phyloP scores from a whole-genome alignment of 2,113 vertebrate species.

The Barnardius zonarius region DNA sequence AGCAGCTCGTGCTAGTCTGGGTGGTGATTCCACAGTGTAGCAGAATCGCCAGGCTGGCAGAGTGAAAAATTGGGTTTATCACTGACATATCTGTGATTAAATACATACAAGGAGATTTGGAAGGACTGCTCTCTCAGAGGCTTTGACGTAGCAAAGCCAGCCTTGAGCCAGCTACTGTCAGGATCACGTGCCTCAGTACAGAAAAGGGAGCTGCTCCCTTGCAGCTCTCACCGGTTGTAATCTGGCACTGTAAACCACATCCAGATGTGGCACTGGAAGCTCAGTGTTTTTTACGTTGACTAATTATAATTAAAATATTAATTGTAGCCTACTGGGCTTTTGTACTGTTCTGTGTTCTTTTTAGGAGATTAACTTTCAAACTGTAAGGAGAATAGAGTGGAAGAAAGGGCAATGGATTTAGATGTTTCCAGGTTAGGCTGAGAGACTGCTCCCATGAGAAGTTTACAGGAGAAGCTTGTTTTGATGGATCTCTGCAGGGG shows the following conservation, averaged over 20 bases:
- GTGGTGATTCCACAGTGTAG: not conserved
- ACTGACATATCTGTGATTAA: not conserved
- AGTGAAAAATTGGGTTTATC: not conserved
- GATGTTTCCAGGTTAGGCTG: slow-evolving; percentile 2
- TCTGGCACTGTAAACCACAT: not conserved
- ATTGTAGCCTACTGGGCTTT: not conserved
- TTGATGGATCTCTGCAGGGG: slow-evolving; percentile 34
- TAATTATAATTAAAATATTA: not conserved
- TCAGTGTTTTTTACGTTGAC: not conserved
- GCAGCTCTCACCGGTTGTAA: not conserved
- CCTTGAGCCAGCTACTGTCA: not conserved
- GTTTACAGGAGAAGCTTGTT: not conserved
- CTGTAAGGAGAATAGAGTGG: not conserved
- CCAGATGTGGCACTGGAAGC: not conserved
- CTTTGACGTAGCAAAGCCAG: not conserved
- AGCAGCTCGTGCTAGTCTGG: not conserved
- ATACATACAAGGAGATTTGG: slow-evolving; percentile 20
- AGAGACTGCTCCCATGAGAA: not conserved
- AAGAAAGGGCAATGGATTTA: not conserved
- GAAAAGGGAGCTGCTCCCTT: not conserved
- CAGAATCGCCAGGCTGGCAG: not conserved
- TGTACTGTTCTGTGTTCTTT: not conserved
- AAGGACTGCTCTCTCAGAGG: not conserved
- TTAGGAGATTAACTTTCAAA: not conserved
- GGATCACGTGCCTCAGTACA: not conserved